Evolutionary conservation across 2,888 invertebrate genomes (phyloP).

Genomic region (Teleogryllus oceanicus): DNA sequence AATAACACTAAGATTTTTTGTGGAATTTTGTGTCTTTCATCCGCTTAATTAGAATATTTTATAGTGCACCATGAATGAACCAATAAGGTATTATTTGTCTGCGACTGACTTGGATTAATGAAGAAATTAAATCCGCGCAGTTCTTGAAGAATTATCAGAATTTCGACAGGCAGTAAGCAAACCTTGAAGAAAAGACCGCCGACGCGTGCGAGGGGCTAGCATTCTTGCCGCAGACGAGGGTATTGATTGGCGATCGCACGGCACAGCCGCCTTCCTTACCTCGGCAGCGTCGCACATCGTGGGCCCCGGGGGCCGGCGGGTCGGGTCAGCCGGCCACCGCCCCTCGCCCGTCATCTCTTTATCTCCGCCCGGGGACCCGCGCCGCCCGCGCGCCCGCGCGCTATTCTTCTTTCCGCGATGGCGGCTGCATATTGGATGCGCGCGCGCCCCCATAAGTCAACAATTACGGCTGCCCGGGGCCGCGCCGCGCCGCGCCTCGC

Average conservation of each 20-base stretch:
- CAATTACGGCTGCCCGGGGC: constrained; percentile 18
- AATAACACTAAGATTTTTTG: too few species aligned
- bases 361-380: constrained; percentile 18
- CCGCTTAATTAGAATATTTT: too few species aligned
- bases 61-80: too few species aligned
- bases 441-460: constrained; percentile 7
- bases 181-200: too few species aligned
- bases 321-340: neutral
- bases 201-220: too few species aligned
- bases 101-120: too few species aligned
- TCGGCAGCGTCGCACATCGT: neutral
- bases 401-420: constrained; percentile 9
- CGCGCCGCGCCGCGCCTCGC: neutral
- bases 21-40: too few species aligned
- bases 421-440: constrained; percentile 10
- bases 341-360: neutral
- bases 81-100: too few species aligned
- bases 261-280: neutral
- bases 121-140: too few species aligned
- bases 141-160: too few species aligned
- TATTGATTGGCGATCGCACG: neutral
- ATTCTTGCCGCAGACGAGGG: neutral
- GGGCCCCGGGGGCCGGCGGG: neutral
- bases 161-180: too few species aligned
- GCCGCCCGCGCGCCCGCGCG: neutral